These are phyloP conservation scores for Manis javanica DNA, from an alignment of 2,797 vertebrate genomes.

Conservation along the genomic window DNA sequence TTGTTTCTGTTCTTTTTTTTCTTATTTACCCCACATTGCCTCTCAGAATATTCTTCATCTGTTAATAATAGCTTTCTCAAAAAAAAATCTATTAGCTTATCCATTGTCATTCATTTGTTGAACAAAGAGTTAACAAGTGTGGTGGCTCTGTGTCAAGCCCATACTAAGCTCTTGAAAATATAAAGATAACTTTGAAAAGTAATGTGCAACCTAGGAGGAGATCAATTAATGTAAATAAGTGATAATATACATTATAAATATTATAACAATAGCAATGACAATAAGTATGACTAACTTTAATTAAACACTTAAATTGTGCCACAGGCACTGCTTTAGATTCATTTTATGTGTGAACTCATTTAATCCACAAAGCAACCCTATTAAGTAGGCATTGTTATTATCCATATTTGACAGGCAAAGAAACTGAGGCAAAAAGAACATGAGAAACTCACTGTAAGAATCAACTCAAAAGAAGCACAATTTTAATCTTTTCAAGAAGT, in stretches of 20 bases:
- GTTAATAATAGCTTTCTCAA: background rate
- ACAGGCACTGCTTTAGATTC: background rate
- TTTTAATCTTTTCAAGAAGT: background rate
- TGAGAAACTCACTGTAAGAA: background rate
- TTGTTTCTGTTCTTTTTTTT: background rate
- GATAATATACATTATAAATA: background rate
- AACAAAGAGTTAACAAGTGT: background rate
- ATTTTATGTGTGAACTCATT: background rate
- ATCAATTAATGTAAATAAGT: background rate
- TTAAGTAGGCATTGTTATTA: background rate
- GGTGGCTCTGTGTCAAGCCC: background rate
- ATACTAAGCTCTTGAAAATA: background rate
- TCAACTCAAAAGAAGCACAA: background rate
- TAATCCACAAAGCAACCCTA: background rate
- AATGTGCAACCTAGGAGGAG: background rate
- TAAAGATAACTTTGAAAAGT: background rate
- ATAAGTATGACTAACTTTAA: slow-evolving; percentile 15
- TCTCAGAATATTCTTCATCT: background rate
- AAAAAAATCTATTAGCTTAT: background rate
- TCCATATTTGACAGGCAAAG: background rate
- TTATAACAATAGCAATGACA: background rate
- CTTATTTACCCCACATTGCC: background rate
- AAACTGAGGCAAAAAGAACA: background rate
- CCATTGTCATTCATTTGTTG: background rate
- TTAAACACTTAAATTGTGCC: background rate